phyloP scores from a whole-genome alignment of 2,888 invertebrate genomes.

The Agapostemon virescens region DNA sequence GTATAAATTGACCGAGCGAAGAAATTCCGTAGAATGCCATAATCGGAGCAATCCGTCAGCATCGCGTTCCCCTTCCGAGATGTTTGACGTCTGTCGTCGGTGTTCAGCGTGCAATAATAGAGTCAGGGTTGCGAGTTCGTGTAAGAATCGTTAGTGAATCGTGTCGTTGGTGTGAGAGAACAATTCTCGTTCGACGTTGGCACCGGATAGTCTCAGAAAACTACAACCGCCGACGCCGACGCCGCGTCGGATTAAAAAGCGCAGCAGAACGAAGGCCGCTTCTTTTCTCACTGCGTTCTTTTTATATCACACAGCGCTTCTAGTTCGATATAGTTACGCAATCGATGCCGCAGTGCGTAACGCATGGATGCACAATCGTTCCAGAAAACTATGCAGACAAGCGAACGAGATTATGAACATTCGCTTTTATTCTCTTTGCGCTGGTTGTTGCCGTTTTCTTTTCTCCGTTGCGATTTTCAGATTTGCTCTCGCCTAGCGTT shows the following conservation, averaged over 20 bases:
- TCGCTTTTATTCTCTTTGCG: constrained; percentile 39
- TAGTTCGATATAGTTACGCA: constrained; percentile 49
- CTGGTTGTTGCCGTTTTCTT: constrained; percentile 16
- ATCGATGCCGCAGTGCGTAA: constrained; percentile 44
- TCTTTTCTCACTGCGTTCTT: constrained; percentile 50
- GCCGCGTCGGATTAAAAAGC: constrained; percentile 27
- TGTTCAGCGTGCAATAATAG: constrained; percentile 9
- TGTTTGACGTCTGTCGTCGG: constrained; percentile 24
- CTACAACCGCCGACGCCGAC: constrained; percentile 6
- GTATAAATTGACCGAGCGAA: neutral
- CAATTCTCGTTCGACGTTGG: constrained; percentile 18
- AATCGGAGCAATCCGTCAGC: neutral
- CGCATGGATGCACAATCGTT: constrained; percentile 50
- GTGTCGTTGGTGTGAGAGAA: constrained; percentile 55
- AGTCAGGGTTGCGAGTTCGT: constrained; percentile 37
- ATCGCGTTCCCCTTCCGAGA: neutral
- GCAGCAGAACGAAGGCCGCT: constrained; percentile 41
- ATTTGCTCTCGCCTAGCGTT: constrained; percentile 2
- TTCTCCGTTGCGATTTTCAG: constrained; percentile 27
- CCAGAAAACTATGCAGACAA: constrained; percentile 25
- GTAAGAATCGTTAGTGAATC: constrained; percentile 34
- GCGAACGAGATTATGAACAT: constrained; percentile 24
- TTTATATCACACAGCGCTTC: constrained; percentile 45
- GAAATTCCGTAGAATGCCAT: neutral
- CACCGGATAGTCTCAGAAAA: constrained; percentile 17